Evolutionary conservation across 2,888 invertebrate genomes (phyloP).

Genomic region (Acrobasis repandana): DNA sequence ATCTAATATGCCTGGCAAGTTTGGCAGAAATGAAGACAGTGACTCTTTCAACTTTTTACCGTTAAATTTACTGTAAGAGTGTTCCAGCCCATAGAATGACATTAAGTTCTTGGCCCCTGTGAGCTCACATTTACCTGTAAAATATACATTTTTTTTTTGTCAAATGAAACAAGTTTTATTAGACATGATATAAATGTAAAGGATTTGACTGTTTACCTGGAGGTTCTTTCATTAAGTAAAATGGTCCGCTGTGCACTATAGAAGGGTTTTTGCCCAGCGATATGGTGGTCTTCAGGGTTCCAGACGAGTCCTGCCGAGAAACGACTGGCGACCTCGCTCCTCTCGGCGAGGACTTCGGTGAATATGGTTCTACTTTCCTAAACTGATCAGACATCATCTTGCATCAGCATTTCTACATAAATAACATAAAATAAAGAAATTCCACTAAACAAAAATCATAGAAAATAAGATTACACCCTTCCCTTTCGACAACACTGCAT

Average conservation of each 20-base stretch:
- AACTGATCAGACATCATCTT: conserved; percentile 97
- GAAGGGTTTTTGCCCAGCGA: conserved; percentile 98
- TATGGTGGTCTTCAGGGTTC: conserved; percentile 98
- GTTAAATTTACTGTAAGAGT: conserved; percentile 98
- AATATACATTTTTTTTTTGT: conserved; percentile 16
- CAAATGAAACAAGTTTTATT: neutral
- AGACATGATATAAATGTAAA: neutral
- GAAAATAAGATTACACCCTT: conserved; percentile 61
- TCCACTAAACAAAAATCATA: conserved; percentile 66
- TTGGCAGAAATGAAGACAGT: conserved; percentile 96
- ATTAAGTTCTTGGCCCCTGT: conserved; percentile 98
- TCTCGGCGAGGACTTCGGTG: conserved; percentile 96
- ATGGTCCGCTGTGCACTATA: conserved; percentile 98
- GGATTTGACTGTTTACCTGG: conserved; percentile 84
- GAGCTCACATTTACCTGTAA: conserved; percentile 92
- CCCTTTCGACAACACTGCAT: conserved; percentile 58
- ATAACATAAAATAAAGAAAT: conserved; percentile 64
- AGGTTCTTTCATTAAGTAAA: conserved; percentile 98
- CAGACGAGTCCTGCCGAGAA: conserved; percentile 97
- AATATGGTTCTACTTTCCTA: conserved; percentile 96
- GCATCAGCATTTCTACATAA: conserved; percentile 80
- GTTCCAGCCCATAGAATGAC: conserved; percentile 97
- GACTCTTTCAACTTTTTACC: conserved; percentile 98
- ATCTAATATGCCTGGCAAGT: conserved; percentile 97
- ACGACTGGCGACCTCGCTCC: conserved; percentile 97